Evolutionary conservation across 2,888 invertebrate species (phyloP), one percentile per base, ranked within the genome.

Genomic region (Caenorhabditis angaria): DNA sequence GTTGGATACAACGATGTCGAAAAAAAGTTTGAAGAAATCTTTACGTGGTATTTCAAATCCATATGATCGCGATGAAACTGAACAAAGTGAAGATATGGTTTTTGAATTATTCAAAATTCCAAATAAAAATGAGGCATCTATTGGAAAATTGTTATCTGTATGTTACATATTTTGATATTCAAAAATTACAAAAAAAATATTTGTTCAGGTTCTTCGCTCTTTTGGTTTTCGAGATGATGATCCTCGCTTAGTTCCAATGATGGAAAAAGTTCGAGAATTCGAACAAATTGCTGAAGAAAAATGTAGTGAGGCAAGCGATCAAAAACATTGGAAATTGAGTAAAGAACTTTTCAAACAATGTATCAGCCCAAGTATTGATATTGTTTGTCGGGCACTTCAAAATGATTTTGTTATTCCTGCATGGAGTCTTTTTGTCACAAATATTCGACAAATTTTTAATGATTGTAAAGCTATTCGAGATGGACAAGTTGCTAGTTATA

Each of bases 401-500:
- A 85, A 82, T 55, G 94, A 96, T 88, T 94, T 97, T 87, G 93
- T 97, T 72, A 94, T 97, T 83, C 97, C 97, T 6, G 95, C 95
- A 88, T 95, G 95, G 88, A 91, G 91, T 65, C 92, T 93, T 67
- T 97, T 97, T 88, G 93, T 93, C 35, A 93, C 93, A 88, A 92
- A 94, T 87, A 93, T 97, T 70, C 94, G 95, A 88, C 94, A 94
- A 79, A 93, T 97, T 24, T 85, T 77, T 60, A 81, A 83, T 18
- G 78, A 83, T 64, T 70, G 70, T 29, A 75, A 63, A 54, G 61
- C 54, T 25, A 74, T 66, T 22, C 18, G n/a, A 1, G 74, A 74
- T n/a, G 86, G 86, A 5, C 65, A 81, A n/a, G 85, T 86, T 8
- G 85, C 85, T 35, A 70, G 78, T 20, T 97, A 97, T 88, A 97